Conservation (phyloP, 2,888 invertebrate species). For the Salticus scenicus region DNA sequence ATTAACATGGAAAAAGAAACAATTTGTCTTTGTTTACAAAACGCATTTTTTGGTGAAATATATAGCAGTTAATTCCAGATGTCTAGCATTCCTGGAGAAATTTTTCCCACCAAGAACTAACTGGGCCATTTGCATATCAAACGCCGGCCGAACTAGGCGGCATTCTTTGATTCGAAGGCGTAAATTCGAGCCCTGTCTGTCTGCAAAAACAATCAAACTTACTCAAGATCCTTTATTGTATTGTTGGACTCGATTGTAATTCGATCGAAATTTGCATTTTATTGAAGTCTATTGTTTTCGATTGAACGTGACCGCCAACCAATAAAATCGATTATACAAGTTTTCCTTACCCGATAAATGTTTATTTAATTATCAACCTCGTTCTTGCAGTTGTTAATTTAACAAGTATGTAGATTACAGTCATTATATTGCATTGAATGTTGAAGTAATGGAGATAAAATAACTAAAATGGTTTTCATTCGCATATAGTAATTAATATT, state of each 20-base stretch:
- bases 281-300: conserved; percentile 3
- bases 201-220: conserved; percentile 10
- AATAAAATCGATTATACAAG: conserved; percentile 2
- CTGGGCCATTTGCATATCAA: conserved; percentile 18
- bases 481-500: too few species aligned
- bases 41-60: too few species aligned
- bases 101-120: not conserved
- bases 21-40: too few species aligned
- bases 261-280: conserved; percentile 20
- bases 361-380: conserved; percentile 46
- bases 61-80: not conserved
- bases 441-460: not conserved
- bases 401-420: conserved; percentile 45
- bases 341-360: not conserved
- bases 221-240: not conserved
- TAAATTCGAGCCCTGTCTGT: too few species aligned
- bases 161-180: conserved; percentile 11
- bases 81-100: not conserved
- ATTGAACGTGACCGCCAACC: conserved; percentile 2
- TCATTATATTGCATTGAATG: conserved; percentile 49
- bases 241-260: conserved; percentile 11
- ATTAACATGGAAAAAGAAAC: too few species aligned
- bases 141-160: not conserved
- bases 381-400: conserved; percentile 19
- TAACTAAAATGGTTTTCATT: too few species aligned